phyloP scores from a whole-genome alignment of 2,888 invertebrate species.

The Pegoplata infirma region DNA sequence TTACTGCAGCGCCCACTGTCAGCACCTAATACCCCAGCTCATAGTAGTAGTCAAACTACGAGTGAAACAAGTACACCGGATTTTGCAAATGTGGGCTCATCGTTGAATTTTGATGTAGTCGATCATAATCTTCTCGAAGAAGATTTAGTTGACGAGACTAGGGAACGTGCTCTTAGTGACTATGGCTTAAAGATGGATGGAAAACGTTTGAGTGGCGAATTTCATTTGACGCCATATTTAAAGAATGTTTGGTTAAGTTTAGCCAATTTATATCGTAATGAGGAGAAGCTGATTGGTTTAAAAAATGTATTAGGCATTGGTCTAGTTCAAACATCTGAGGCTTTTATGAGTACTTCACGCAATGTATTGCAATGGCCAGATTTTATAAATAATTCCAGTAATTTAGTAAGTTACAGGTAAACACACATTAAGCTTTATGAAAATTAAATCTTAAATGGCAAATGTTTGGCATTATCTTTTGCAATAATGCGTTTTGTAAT shows the following conservation, averaged over 20 bases:
- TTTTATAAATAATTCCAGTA: constrained; percentile 74
- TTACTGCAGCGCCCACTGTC: constrained; percentile 71
- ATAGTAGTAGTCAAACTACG: constrained; percentile 61
- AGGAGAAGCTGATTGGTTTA: constrained; percentile 82
- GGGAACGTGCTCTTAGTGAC: constrained; percentile 83
- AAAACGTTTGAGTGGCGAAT: constrained; percentile 86
- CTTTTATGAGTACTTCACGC: constrained; percentile 72
- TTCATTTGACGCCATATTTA: constrained; percentile 86
- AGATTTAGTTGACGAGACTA: constrained; percentile 79
- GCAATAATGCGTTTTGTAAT: no score
- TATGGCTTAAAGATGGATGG: constrained; percentile 89
- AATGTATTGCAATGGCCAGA: constrained; percentile 76
- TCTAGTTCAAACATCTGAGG: constrained; percentile 70
- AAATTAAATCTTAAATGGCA: no score
- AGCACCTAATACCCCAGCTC: constrained; percentile 65
- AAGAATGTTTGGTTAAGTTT: constrained; percentile 87
- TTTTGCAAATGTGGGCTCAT: constrained; percentile 63
- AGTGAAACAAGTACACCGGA: constrained; percentile 63
- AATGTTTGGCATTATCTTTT: neutral
- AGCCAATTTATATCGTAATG: constrained; percentile 80
- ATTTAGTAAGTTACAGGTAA: constrained; percentile 73
- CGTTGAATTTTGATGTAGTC: constrained; percentile 68
- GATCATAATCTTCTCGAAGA: constrained; percentile 70
- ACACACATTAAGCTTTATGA: neutral
- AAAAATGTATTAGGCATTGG: constrained; percentile 76